phyloP scores from a whole-genome alignment of 2,113 vertebrate genomes.

The Drymodes brunneopygia region DNA sequence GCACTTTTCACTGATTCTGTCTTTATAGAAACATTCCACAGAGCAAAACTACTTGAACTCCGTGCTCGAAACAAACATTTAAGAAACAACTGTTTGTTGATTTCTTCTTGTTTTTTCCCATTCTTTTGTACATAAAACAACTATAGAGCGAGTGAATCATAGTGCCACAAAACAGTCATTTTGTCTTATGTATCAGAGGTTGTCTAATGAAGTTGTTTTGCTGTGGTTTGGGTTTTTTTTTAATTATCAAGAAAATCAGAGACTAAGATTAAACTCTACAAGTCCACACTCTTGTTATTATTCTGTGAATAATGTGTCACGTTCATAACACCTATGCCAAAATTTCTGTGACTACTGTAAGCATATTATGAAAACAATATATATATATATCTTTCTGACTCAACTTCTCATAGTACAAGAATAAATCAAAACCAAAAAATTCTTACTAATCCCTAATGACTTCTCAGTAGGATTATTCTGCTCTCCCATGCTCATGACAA shows the following conservation, averaged over 20 bases:
- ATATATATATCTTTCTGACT: neutral
- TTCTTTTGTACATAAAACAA: neutral
- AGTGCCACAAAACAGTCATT: neutral
- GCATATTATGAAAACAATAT: neutral
- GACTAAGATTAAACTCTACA: neutral
- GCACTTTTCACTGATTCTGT: neutral
- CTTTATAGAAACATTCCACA: slow-evolving; percentile 13
- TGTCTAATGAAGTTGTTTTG: neutral
- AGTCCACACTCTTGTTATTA: neutral
- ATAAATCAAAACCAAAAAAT: neutral
- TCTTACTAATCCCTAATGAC: neutral
- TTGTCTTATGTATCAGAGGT: neutral
- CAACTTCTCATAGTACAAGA: neutral
- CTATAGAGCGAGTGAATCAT: neutral
- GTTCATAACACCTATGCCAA: neutral
- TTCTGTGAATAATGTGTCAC: neutral
- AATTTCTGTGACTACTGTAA: neutral
- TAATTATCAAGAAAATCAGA: neutral
- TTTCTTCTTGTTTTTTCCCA: neutral
- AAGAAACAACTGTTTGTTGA: neutral
- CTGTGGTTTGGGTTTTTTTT: neutral
- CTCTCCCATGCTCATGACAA: neutral
- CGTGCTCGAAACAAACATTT: neutral
- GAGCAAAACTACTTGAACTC: neutral
- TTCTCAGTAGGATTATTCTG: neutral